A percentile compares a stretch with the other conserved stretches of the same genome.
These are phyloP conservation scores for Bruchidius siliquastri DNA, from an alignment of 2,888 invertebrate species.

Conservation along the genomic window DNA sequence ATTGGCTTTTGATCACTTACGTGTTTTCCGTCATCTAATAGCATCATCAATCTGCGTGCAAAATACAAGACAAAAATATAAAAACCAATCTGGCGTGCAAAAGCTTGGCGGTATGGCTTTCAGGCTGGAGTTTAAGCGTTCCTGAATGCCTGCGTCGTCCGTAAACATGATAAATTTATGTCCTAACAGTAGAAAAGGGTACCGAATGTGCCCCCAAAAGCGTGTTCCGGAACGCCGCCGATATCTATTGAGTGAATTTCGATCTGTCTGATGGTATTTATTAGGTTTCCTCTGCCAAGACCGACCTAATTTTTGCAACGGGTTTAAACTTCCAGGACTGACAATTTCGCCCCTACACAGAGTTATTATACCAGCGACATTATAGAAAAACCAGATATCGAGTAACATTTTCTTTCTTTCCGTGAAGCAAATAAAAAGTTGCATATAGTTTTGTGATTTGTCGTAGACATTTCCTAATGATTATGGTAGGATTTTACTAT, in stretches of 20 bases:
- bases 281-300: background rate
- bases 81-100: background rate
- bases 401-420: too few relatives aligned
- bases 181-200: background rate
- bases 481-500: too few relatives aligned
- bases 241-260: background rate
- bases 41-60: too few relatives aligned
- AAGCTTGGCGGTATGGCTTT: background rate
- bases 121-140: background rate
- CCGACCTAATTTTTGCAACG: background rate
- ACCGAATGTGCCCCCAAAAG: background rate
- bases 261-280: background rate
- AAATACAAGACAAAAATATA: background rate
- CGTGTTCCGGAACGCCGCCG: background rate
- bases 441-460: too few relatives aligned
- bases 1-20: too few relatives aligned
- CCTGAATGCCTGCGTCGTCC: background rate
- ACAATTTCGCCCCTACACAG: background rate
- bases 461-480: too few relatives aligned
- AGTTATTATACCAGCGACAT: too few relatives aligned
- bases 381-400: too few relatives aligned
- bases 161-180: background rate
- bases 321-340: background rate
- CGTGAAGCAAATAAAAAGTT: too few relatives aligned
- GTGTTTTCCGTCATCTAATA: too few relatives aligned